A percentile compares a stretch with the other conserved stretches of the same genome.
phyloP scores from a whole-genome alignment of 2,113 vertebrate species.

The Murina feae region DNA sequence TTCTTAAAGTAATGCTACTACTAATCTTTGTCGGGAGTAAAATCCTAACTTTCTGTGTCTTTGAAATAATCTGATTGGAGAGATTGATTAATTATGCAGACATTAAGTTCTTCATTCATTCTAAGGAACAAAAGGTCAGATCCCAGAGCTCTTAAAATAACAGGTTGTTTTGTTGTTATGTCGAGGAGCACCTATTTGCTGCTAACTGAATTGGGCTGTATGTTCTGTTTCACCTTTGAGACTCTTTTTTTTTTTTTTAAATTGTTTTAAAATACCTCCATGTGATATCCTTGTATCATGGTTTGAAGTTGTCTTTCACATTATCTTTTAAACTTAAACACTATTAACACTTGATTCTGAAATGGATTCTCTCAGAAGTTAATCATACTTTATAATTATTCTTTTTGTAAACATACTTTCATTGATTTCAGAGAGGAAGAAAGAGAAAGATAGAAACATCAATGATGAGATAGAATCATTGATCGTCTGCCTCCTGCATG shows the following conservation, averaged over 20 bases:
- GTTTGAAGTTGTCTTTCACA: background rate
- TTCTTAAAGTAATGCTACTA: background rate
- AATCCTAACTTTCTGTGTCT: background rate
- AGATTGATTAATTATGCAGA: background rate
- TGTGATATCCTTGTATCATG: background rate
- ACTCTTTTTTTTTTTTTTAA: background rate
- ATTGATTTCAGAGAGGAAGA: background rate
- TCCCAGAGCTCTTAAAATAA: background rate
- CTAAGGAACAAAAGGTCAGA: background rate
- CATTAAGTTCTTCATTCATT: background rate
- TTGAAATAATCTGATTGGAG: constrained; percentile 12
- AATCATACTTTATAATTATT: background rate
- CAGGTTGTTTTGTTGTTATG: background rate
- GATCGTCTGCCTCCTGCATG: background rate
- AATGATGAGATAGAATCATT: background rate
- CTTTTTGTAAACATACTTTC: background rate
- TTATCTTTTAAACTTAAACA: background rate
- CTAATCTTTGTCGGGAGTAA: background rate
- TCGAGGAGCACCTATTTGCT: background rate
- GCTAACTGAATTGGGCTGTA: background rate
- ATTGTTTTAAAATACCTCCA: background rate
- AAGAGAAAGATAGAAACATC: background rate
- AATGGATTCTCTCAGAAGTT: background rate
- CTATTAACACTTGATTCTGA: background rate
- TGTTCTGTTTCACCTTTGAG: background rate